A percentile compares a stretch with the other conserved stretches of the same genome.
Conservation (phyloP, 1,140 invertebrate genomes). For the Hestina assimilis region DNA sequence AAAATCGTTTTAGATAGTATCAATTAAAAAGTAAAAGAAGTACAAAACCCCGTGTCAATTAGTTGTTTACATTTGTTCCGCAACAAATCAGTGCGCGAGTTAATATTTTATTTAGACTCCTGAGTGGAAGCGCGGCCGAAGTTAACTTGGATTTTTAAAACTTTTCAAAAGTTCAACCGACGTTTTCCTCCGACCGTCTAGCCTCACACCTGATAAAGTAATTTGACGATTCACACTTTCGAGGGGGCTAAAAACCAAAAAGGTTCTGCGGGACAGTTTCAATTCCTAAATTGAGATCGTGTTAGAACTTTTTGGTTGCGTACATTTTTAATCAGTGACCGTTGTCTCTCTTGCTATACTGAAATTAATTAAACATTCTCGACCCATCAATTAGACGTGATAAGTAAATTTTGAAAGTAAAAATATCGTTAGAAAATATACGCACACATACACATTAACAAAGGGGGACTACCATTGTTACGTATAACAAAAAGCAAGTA, state of each 20-base stretch:
- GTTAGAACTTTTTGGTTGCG: constrained; percentile 43
- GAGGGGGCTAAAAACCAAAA: constrained; percentile 66
- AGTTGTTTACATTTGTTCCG: constrained; percentile 42
- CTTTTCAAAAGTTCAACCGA: constrained; percentile 57
- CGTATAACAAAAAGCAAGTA: constrained; percentile 58
- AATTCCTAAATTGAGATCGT: constrained; percentile 55
- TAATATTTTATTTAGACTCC: constrained; percentile 66
- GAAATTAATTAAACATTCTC: neutral
- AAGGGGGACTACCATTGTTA: constrained; percentile 51
- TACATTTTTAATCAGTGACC: constrained; percentile 51
- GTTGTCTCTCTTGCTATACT: constrained; percentile 13
- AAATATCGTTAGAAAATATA: neutral
- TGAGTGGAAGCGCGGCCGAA: constrained; percentile 39
- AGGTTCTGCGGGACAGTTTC: constrained; percentile 38
- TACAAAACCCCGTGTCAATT: constrained; percentile 63
- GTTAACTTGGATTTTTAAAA: constrained; percentile 76
- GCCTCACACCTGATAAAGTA: constrained; percentile 65
- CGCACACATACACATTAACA: neutral
- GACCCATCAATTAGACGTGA: neutral
- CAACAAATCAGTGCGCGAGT: constrained; percentile 50
- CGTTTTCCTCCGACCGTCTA: constrained; percentile 46
- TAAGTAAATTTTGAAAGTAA: neutral
- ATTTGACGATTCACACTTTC: constrained; percentile 71
- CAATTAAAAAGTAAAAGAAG: constrained; percentile 40
- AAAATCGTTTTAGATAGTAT: constrained; percentile 10